Conservation (phyloP, 1,140 invertebrate species). For the Dreissena polymorpha region DNA sequence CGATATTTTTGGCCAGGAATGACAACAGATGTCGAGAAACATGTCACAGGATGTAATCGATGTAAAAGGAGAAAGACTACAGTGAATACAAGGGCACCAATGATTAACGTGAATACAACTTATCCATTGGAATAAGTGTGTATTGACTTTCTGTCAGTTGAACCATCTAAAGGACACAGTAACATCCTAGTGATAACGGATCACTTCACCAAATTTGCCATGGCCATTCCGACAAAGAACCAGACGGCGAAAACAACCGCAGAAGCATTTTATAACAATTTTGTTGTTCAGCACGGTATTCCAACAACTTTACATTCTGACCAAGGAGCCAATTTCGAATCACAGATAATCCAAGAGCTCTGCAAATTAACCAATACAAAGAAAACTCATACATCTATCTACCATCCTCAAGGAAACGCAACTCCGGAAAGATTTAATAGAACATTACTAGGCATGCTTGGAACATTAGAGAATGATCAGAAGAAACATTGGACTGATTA, state of each 20-base stretch:
- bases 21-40: conserved; percentile 4
- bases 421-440: conserved; percentile 40
- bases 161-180: conserved; percentile 30
- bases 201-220: conserved; percentile 53
- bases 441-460: conserved; percentile 51
- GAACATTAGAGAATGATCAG: conserved; percentile 44
- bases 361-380: conserved; percentile 38
- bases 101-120: conserved; percentile 34
- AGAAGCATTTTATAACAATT: conserved; percentile 36
- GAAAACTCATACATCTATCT: conserved; percentile 24
- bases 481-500: conserved; percentile 53
- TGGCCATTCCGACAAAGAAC: conserved; percentile 55
- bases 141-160: conserved; percentile 33
- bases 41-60: conserved; percentile 30
- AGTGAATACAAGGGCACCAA: conserved; percentile 2
- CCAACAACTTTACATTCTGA: conserved; percentile 43
- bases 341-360: conserved; percentile 44
- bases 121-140: conserved; percentile 37
- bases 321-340: conserved; percentile 51
- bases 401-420: conserved; percentile 30
- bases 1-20: conserved; percentile 8
- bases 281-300: conserved; percentile 52
- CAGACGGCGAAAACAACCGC: conserved; percentile 51
- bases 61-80: conserved; percentile 40
- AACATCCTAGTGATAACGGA: conserved; percentile 56